These are phyloP conservation scores for Cossypha polioptera DNA, from an alignment of 2,797 vertebrate genomes.

Conservation along the genomic window DNA sequence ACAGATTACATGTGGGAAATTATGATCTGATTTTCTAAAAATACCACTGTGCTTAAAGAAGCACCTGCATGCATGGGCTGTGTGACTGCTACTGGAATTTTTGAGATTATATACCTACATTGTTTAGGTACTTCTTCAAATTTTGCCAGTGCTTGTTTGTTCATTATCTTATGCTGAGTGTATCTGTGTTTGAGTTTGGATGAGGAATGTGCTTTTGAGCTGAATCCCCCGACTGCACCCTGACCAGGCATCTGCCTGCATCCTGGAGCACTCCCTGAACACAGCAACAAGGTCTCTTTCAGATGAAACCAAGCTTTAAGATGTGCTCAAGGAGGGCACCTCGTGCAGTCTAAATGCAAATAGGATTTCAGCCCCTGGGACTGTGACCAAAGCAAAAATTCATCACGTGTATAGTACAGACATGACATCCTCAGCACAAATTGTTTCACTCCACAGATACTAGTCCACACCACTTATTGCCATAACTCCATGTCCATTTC, in stretches of 20 bases:
- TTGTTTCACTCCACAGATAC: not conserved
- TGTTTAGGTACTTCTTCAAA: not conserved
- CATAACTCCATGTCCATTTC: not conserved
- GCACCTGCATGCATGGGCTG: not conserved
- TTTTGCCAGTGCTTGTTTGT: not conserved
- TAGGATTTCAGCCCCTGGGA: not conserved
- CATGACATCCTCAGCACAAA: not conserved
- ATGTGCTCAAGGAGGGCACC: not conserved
- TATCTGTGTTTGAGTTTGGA: not conserved
- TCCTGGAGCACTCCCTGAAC: not conserved
- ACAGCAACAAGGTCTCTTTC: not conserved
- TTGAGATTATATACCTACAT: not conserved
- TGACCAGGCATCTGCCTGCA: not conserved
- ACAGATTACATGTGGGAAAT: not conserved
- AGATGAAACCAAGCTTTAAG: not conserved
- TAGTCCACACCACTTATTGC: not conserved
- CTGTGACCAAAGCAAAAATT: not conserved
- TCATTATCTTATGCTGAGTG: not conserved
- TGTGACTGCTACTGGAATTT: not conserved
- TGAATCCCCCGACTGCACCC: not conserved
- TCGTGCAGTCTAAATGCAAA: constrained; percentile 14
- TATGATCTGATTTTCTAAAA: not conserved
- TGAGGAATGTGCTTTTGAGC: not conserved
- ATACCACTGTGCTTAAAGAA: not conserved
- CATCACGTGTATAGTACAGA: not conserved